phyloP scores from a whole-genome alignment of 1,140 invertebrate genomes.

The Hirudo medicinalis region DNA sequence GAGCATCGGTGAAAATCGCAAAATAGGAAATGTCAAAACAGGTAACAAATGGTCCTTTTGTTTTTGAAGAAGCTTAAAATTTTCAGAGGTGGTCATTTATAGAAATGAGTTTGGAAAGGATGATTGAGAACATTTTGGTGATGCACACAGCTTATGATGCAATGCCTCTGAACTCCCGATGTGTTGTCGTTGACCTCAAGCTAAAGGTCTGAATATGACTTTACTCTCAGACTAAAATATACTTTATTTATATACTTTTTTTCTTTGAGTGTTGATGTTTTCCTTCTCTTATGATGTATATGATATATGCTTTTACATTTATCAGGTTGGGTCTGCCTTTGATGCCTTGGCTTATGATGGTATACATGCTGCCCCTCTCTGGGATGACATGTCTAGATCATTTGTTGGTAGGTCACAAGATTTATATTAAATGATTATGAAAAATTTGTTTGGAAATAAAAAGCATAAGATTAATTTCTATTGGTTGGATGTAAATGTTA shows the following conservation, averaged over 20 bases:
- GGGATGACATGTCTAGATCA: neutral
- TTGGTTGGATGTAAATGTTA: too few species aligned
- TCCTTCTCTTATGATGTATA: neutral
- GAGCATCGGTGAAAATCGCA: too few species aligned
- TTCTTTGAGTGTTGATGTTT: neutral
- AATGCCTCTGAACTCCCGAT: neutral
- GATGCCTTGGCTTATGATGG: slow-evolving; percentile 5
- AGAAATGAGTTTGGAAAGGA: neutral
- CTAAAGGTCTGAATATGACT: neutral
- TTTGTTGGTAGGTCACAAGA: neutral
- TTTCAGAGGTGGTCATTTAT: too few species aligned
- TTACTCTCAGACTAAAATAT: too few species aligned
- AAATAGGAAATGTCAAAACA: too few species aligned
- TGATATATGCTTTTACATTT: neutral
- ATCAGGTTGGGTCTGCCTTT: slow-evolving; percentile 1
- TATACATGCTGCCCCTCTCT: neutral
- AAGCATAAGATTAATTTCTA: too few species aligned
- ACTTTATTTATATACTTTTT: too few species aligned
- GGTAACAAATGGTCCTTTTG: too few species aligned
- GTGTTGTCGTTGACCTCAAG: neutral
- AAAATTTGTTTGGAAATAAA: too few species aligned
- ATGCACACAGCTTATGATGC: slow-evolving; percentile 2
- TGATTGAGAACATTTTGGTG: neutral
- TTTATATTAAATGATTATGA: too few species aligned
- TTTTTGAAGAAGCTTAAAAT: too few species aligned